Evolutionary conservation across 2,113 vertebrate species (phyloP).

Genomic region (Elaphurus davidianus): DNA sequence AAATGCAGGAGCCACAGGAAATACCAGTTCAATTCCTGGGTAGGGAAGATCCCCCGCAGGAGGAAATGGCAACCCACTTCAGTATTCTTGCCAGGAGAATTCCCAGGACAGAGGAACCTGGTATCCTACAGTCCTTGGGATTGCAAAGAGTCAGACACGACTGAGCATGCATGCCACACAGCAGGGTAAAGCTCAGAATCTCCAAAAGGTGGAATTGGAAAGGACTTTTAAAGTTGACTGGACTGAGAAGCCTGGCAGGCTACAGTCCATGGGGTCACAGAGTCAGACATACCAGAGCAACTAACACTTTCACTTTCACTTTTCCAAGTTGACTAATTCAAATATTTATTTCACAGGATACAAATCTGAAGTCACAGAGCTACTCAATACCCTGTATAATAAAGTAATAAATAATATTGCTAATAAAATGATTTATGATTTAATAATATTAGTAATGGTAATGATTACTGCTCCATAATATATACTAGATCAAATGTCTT

Average conservation of each 20-base stretch:
- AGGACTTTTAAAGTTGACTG: neutral
- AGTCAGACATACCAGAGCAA: neutral
- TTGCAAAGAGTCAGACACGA: too few relatives aligned
- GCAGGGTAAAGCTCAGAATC: neutral
- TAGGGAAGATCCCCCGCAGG: too few relatives aligned
- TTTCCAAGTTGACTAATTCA: neutral
- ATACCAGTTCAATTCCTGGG: too few relatives aligned
- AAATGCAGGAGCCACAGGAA: too few relatives aligned
- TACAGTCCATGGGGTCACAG: neutral
- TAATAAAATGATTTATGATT: neutral
- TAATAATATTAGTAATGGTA: neutral
- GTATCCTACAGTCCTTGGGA: too few relatives aligned
- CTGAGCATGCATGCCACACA: too few relatives aligned
- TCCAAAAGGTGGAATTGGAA: neutral
- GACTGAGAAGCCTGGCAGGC: neutral
- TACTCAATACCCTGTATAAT: neutral
- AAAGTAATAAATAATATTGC: neutral
- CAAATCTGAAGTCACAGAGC: neutral
- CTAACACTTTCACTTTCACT: neutral
- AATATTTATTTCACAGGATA: neutral
- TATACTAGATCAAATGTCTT: neutral
- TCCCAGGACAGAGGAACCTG: too few relatives aligned
- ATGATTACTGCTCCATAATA: neutral
- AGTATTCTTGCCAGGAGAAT: too few relatives aligned
- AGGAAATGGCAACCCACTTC: too few relatives aligned